A percentile compares a stretch with the other conserved stretches of the same genome.
These are phyloP conservation scores for Calidris pygmaea DNA, from an alignment of 2,113 vertebrate genomes.

Conservation along the genomic window DNA sequence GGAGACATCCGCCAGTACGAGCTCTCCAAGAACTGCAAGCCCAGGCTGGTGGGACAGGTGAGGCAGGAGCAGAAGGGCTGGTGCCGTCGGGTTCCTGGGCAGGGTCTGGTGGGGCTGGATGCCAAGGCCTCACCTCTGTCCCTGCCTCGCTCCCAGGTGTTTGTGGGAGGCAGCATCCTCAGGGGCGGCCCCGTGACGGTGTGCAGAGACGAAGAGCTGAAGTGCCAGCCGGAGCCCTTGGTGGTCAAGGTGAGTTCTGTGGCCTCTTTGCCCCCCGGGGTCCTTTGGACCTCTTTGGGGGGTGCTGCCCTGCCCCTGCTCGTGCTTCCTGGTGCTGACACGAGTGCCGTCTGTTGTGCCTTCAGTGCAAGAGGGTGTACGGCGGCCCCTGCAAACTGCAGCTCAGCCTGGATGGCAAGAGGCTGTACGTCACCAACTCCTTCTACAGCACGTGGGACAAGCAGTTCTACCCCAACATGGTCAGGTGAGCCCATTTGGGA, in stretches of 20 bases:
- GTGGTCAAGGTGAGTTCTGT: slow-evolving; percentile 79
- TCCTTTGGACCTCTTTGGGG: background rate
- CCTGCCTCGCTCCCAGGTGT: slow-evolving; percentile 75
- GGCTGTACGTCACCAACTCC: slow-evolving; percentile 89
- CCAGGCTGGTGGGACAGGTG: slow-evolving; percentile 85
- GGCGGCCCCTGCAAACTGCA: slow-evolving; percentile 90
- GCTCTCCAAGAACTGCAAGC: slow-evolving; percentile 79
- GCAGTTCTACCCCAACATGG: slow-evolving; percentile 89
- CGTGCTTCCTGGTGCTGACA: background rate
- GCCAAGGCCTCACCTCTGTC: fast-evolving
- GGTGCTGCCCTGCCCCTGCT: background rate
- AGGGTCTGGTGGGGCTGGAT: fast-evolving
- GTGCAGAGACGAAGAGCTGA: slow-evolving; percentile 83
- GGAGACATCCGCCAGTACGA: slow-evolving; percentile 95
- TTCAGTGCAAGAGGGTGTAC: slow-evolving; percentile 82
- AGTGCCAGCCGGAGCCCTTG: slow-evolving; percentile 80
- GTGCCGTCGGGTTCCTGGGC: fast-evolving
- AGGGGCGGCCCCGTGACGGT: slow-evolving; percentile 82
- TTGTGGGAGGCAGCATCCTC: slow-evolving; percentile 87
- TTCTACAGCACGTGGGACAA: slow-evolving; percentile 93
- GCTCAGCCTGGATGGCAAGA: slow-evolving; percentile 88
- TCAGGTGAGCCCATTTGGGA: slow-evolving; percentile 72
- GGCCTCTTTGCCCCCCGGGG: fast-evolving
- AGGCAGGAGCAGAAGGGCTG: slow-evolving; percentile 30
- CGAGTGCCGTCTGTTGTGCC: background rate